Evolutionary conservation across 2,888 invertebrate genomes (phyloP).

Genomic region (Herminia tarsipennalis): DNA sequence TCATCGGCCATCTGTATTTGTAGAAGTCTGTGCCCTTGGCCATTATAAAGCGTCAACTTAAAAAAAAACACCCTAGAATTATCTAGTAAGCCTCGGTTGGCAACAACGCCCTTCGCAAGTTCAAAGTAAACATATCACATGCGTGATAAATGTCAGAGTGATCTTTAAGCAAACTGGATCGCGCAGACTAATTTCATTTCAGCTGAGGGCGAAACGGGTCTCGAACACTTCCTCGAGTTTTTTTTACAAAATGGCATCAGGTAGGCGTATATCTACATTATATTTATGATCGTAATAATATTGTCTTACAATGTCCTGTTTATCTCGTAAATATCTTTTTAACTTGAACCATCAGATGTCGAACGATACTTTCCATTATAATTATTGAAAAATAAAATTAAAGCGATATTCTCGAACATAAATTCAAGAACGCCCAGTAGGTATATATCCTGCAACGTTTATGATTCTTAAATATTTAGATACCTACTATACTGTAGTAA

Average conservation of each 20-base stretch:
- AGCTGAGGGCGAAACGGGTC: constrained; percentile 76
- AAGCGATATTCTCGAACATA: neutral
- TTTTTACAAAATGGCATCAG: constrained; percentile 51
- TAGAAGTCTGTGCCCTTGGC: neutral
- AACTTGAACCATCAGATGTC: constrained; percentile 18
- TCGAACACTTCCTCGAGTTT: constrained; percentile 70
- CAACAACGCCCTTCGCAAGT: constrained; percentile 30
- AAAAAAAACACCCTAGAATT: neutral
- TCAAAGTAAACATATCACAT: constrained; percentile 32
- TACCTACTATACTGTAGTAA: neutral
- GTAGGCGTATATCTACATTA: constrained; percentile 35
- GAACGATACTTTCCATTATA: constrained; percentile 6
- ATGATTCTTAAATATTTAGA: neutral
- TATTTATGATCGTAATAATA: constrained; percentile 35
- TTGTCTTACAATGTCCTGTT: constrained; percentile 25
- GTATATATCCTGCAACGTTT: neutral
- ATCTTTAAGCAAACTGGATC: constrained; percentile 78
- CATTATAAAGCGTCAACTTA: neutral
- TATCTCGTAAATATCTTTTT: constrained; percentile 28
- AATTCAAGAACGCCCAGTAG: constrained; percentile 1
- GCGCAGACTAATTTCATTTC: constrained; percentile 63
- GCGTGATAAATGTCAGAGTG: constrained; percentile 77
- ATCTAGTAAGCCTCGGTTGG: neutral
- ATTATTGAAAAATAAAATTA: constrained; percentile 11
- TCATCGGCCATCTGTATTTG: too few relatives aligned